Evolutionary conservation across 2,113 vertebrate genomes (phyloP).

Genomic region (Oenanthe oenanthe): DNA sequence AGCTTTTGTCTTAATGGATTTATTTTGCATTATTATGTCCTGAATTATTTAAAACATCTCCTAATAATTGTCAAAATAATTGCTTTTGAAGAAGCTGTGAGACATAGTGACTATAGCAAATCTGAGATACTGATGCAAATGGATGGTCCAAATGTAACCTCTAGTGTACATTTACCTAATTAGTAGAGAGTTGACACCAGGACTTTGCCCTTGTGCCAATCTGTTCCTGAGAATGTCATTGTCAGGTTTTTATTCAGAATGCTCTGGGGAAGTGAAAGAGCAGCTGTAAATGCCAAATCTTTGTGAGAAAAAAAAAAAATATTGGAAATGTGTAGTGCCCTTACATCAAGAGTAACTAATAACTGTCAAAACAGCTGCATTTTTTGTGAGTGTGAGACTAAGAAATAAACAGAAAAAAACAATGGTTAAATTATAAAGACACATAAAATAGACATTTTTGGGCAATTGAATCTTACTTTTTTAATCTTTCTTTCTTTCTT

Average conservation of each 20-base stretch:
- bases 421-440: background rate
- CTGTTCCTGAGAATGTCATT: background rate
- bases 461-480: background rate
- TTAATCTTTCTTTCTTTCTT: background rate
- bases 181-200: background rate
- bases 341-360: background rate
- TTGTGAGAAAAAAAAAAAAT: background rate
- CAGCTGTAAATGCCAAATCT: background rate
- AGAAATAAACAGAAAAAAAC: background rate
- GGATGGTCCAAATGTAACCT: background rate
- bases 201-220: background rate
- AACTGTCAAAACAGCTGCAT: background rate
- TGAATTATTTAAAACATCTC: background rate
- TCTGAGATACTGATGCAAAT: background rate
- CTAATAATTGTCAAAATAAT: constrained; percentile 31
- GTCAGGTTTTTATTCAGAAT: background rate
- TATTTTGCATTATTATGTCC: background rate
- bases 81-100: background rate
- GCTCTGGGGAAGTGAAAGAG: background rate
- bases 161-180: background rate
- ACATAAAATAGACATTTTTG: background rate
- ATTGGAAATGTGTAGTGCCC: background rate
- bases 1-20: background rate
- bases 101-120: background rate
- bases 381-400: background rate